A percentile compares a stretch with the other conserved stretches of the same genome.
Evolutionary conservation across 2,888 invertebrate species (phyloP).

Genomic region (Lasioglossum lativentre): DNA sequence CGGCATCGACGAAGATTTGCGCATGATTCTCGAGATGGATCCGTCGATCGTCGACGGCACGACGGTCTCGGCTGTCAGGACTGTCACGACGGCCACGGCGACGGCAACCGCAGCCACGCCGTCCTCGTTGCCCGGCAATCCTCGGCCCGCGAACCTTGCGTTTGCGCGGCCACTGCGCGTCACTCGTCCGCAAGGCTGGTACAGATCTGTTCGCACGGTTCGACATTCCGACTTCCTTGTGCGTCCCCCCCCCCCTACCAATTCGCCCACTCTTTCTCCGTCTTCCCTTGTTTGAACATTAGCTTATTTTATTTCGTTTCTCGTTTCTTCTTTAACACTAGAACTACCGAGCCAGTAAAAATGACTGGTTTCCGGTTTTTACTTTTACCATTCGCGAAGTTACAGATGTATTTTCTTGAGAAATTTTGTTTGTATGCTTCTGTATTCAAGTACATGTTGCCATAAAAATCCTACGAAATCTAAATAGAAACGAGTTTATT

Average conservation of each 20-base stretch:
- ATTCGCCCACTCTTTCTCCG: neutral
- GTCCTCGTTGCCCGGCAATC: slow-evolving; percentile 44
- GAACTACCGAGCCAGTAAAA: too few species aligned
- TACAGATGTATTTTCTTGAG: too few species aligned
- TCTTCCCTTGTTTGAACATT: neutral
- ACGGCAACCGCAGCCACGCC: slow-evolving; percentile 34
- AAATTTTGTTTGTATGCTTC: too few species aligned
- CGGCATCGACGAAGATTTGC: slow-evolving; percentile 87
- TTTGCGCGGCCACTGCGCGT: slow-evolving; percentile 73
- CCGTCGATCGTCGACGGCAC: slow-evolving; percentile 86
- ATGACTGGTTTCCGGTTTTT: too few species aligned
- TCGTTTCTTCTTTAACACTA: neutral
- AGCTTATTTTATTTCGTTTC: neutral
- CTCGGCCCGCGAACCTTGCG: slow-evolving; percentile 55
- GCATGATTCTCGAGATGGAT: slow-evolving; percentile 88
- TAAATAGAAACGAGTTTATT: too few species aligned
- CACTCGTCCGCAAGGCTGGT: slow-evolving; percentile 83
- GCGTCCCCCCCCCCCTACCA: neutral
- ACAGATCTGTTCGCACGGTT: slow-evolving; percentile 70
- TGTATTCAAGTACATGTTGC: too few species aligned
- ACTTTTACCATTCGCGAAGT: too few species aligned
- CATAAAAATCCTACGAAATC: too few species aligned
- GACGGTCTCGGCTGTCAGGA: neutral
- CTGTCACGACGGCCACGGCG: neutral
- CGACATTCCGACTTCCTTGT: slow-evolving; percentile 30